Percentiles rank a stretch among this genome's conserved stretches.
Conservation (phyloP, 2,888 invertebrate species). For the Plebejus argus region DNA sequence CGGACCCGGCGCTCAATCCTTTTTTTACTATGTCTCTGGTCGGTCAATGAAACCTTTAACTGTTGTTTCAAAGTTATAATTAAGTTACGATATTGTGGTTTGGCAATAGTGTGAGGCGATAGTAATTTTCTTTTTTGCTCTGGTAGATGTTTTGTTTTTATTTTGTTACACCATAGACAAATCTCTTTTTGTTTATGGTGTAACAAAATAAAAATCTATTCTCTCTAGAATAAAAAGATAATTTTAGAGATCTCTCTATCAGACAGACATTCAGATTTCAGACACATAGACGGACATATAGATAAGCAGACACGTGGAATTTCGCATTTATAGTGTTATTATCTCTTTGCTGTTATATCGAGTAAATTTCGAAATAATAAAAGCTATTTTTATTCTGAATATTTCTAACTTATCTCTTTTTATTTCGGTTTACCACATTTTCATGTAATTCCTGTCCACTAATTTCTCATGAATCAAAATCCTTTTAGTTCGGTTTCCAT, state of each 20-base stretch:
- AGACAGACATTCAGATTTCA: too few relatives aligned
- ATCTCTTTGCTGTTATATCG: neutral
- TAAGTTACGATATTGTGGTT: neutral
- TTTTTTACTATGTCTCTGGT: slow-evolving; percentile 39
- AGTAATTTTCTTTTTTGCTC: neutral
- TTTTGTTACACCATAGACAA: neutral
- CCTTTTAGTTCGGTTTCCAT: neutral
- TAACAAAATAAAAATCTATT: too few relatives aligned
- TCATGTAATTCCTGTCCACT: neutral
- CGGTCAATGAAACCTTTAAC: slow-evolving; percentile 31
- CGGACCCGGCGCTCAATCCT: slow-evolving; percentile 49
- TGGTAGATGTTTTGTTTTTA: neutral
- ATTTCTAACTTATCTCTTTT: neutral
- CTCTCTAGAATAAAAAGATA: too few relatives aligned
- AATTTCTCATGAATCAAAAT: neutral
- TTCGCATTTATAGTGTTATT: too few relatives aligned
- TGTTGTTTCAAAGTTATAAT: slow-evolving; percentile 3
- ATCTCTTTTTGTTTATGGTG: too few relatives aligned
- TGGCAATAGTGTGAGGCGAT: neutral
- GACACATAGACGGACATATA: too few relatives aligned
- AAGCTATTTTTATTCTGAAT: neutral
- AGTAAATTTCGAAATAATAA: too few relatives aligned
- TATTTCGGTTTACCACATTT: neutral
- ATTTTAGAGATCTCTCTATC: too few relatives aligned
- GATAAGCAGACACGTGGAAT: too few relatives aligned